Percentiles rank a stretch among this genome's conserved stretches.
Evolutionary conservation across 37 sponge, comb jelly and placozoan genomes (phyloP).

Genomic region (Mnemiopsis leidyi): DNA sequence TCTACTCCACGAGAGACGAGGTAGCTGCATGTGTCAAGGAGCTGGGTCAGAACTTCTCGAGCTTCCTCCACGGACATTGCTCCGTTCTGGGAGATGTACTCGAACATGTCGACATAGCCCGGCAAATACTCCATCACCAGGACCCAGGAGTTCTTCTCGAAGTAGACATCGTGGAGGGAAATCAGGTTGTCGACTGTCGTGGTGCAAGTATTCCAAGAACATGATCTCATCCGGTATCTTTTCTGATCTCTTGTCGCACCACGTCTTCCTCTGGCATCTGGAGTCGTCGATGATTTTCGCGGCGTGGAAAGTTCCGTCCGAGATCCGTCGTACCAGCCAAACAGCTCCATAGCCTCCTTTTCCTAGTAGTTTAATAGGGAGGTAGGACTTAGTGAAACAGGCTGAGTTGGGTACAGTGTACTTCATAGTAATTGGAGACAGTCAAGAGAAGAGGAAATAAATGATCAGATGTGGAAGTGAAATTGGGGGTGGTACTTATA

Average conservation of each 20-base stretch:
- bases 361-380: not conserved
- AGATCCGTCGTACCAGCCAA: not conserved
- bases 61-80: not conserved
- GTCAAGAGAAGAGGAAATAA: too few species aligned
- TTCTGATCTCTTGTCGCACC: not conserved
- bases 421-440: too few species aligned
- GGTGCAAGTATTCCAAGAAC: not conserved
- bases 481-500: too few species aligned
- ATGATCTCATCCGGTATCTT: constrained; percentile 8
- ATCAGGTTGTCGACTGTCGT: not conserved
- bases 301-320: not conserved
- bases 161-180: not conserved
- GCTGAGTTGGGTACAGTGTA: too few species aligned
- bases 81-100: not conserved
- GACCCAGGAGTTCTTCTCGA: not conserved
- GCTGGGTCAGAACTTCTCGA: not conserved
- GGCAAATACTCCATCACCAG: constrained; percentile 3
- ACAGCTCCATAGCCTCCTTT: not conserved
- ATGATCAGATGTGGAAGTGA: too few species aligned
- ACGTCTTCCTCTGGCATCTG: not conserved
- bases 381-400: not conserved
- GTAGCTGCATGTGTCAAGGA: not conserved
- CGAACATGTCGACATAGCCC: not conserved
- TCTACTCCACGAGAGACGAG: not conserved
- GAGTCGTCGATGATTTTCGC: not conserved